These are phyloP conservation scores for Oncorhynchus clarkii DNA, from an alignment of 2,113 vertebrate genomes.

Conservation along the genomic window DNA sequence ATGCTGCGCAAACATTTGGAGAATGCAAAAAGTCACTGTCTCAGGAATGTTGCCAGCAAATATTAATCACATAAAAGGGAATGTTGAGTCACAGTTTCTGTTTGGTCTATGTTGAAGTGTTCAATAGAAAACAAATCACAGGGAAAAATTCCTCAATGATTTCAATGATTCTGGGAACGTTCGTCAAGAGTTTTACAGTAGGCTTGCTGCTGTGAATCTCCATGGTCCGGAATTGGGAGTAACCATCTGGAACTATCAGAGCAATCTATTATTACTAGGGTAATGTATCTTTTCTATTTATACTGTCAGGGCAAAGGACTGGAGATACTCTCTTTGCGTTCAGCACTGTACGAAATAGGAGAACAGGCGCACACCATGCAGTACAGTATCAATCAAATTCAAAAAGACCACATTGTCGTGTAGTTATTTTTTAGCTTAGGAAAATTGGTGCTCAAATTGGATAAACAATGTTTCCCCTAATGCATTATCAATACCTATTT, in stretches of 20 bases:
- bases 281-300: background rate
- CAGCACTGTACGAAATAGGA: no score
- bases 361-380: no score
- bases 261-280: conserved; percentile 7
- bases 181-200: background rate
- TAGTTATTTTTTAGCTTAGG: no score
- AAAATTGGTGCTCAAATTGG: background rate
- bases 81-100: no score
- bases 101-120: background rate
- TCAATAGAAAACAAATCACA: background rate
- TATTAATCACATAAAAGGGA: no score
- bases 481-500: background rate
- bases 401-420: no score
- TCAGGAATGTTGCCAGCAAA: no score
- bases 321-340: background rate
- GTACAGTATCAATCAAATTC: no score
- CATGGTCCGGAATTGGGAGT: background rate
- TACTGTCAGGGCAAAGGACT: background rate
- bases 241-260: background rate
- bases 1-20: no score
- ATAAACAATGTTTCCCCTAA: no score
- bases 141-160: background rate
- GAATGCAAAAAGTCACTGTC: no score
- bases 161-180: background rate
- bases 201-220: background rate